Conservation (phyloP, 1,140 invertebrate genomes). For the Helicoverpa zea region DNA sequence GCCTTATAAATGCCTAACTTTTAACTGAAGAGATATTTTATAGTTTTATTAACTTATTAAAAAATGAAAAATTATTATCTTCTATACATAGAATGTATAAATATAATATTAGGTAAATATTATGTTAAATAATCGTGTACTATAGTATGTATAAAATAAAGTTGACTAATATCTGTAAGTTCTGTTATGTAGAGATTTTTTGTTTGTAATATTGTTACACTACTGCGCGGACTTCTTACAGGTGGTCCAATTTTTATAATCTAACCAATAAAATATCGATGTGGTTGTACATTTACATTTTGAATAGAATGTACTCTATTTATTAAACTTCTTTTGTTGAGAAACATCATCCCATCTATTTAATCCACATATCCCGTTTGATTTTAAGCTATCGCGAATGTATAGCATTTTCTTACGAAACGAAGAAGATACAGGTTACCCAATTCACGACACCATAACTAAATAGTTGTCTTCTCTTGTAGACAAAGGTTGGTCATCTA, state of each 20-base stretch:
- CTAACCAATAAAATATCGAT: conserved; percentile 87
- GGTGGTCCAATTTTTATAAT: conserved; percentile 86
- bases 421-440: neutral
- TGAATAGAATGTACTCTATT: conserved; percentile 76
- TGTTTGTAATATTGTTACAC: conserved; percentile 86
- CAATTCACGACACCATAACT: neutral
- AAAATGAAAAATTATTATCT: conserved; percentile 82
- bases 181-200: conserved; percentile 86
- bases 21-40: conserved; percentile 86
- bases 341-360: conserved; percentile 68
- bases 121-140: conserved; percentile 85
- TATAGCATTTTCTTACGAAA: neutral
- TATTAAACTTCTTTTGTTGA: conserved; percentile 80
- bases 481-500: no score
- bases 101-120: conserved; percentile 83
- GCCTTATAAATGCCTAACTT: conserved; percentile 85
- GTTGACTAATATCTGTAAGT: conserved; percentile 86
- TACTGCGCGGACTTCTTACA: conserved; percentile 83
- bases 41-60: conserved; percentile 87
- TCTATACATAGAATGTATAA: conserved; percentile 86
- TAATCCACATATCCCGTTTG: conserved; percentile 34
- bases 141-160: conserved; percentile 86
- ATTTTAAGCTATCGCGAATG: neutral
- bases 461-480: no score
- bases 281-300: conserved; percentile 84